These are phyloP conservation scores for Phorcus lineatus DNA, from an alignment of 2,888 invertebrate species.

Conservation along the genomic window DNA sequence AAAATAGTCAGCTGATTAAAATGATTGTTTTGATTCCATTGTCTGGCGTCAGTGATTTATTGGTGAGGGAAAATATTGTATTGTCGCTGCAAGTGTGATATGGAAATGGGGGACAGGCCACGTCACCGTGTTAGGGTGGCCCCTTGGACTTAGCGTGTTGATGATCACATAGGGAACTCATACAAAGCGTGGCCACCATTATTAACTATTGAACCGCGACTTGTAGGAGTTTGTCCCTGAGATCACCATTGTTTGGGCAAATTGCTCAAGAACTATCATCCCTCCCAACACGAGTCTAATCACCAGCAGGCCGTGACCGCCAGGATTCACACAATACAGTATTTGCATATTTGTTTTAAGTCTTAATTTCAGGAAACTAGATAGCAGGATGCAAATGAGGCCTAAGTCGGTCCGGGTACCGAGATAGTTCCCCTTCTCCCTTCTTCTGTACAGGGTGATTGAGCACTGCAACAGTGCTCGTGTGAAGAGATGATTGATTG, in stretches of 20 bases:
- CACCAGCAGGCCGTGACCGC: conserved; percentile 10
- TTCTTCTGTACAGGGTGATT: neutral
- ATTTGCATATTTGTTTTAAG: conserved; percentile 36
- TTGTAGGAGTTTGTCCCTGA: conserved; percentile 22
- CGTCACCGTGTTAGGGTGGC: conserved; percentile 17
- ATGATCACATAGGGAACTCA: conserved; percentile 21
- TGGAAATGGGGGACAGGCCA: conserved; percentile 14
- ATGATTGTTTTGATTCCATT: conserved; percentile 30
- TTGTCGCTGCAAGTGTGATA: conserved; percentile 24
- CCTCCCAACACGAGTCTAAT: conserved; percentile 18
- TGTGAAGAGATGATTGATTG: conserved; percentile 16
- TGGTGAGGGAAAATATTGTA: conserved; percentile 28
- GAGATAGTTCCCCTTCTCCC: neutral
- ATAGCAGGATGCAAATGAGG: conserved; percentile 18
- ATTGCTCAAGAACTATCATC: conserved; percentile 21
- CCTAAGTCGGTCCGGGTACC: neutral
- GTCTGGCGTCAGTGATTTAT: conserved; percentile 21
- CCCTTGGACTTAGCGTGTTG: neutral
- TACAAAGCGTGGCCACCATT: conserved; percentile 14
- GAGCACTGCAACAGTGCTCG: conserved; percentile 2
- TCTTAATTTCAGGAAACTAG: neutral
- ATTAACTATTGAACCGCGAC: conserved; percentile 20
- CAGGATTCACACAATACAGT: conserved; percentile 22
- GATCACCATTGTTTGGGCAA: conserved; percentile 14
- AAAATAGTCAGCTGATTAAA: conserved; percentile 25